These are phyloP conservation scores for Chydorus sphaericus DNA, from an alignment of 2,888 invertebrate species.

Conservation along the genomic window DNA sequence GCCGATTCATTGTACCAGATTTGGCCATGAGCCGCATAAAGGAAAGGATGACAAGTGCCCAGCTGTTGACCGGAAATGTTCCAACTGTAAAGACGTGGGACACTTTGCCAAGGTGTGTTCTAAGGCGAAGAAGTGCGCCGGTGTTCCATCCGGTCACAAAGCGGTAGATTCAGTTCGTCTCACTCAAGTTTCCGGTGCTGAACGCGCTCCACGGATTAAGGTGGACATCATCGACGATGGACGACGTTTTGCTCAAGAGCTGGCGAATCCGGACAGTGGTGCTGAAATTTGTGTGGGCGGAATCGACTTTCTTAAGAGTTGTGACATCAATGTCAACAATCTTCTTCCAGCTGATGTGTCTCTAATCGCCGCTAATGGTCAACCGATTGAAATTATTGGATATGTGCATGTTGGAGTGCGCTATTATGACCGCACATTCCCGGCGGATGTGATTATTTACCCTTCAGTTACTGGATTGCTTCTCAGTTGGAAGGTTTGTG, in stretches of 20 bases:
- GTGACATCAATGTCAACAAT: background rate
- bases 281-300: background rate
- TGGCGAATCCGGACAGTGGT: constrained; percentile 1
- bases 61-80: background rate
- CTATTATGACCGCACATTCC: too few relatives aligned
- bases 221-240: background rate
- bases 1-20: background rate
- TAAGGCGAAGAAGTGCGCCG: background rate
- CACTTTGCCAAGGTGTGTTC: background rate
- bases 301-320: background rate
- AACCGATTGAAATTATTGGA: too few relatives aligned
- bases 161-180: too few relatives aligned
- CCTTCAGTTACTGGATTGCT: too few relatives aligned
- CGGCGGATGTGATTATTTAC: too few relatives aligned
- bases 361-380: too few relatives aligned
- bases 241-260: background rate
- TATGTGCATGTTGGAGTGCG: too few relatives aligned
- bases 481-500: too few relatives aligned
- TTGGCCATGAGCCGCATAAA: too few relatives aligned
- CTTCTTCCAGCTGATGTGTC: too few relatives aligned
- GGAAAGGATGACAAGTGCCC: background rate
- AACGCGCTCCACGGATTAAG: background rate
- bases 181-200: too few relatives aligned
- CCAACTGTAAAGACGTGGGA: background rate
- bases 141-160: background rate